phyloP scores from a whole-genome alignment of 2,797 vertebrate genomes.

The Apodemus agrarius region DNA sequence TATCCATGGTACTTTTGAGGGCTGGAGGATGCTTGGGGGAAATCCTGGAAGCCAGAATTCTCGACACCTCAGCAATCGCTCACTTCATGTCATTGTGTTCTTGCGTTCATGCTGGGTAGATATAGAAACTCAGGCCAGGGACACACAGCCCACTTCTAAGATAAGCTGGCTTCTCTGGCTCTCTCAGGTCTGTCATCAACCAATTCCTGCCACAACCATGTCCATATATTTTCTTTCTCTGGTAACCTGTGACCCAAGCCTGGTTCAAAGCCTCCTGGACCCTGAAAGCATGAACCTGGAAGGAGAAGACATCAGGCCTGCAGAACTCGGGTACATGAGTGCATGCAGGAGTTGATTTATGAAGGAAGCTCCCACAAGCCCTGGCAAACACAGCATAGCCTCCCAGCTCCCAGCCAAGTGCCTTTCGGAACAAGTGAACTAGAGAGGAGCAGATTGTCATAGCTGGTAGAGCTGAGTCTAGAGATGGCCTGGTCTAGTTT shows the following conservation, averaged over 20 bases:
- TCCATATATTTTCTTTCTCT: not conserved
- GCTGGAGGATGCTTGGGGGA: not conserved
- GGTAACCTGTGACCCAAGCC: not conserved
- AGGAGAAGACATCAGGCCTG: not conserved
- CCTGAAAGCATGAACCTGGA: not conserved
- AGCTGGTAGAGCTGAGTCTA: not conserved
- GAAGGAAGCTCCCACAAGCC: not conserved
- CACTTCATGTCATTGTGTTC: not conserved
- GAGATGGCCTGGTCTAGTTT: not conserved
- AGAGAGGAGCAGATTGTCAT: not conserved
- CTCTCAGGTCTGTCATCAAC: not conserved
- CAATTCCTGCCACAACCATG: not conserved
- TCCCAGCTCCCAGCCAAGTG: not conserved
- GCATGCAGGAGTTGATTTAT: not conserved
- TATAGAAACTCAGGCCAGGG: not conserved
- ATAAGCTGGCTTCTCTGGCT: not conserved
- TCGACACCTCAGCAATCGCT: not conserved
- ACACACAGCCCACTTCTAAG: not conserved
- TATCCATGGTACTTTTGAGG: not conserved
- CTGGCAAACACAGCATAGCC: not conserved
- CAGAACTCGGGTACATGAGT: not conserved
- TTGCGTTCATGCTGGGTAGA: not conserved
- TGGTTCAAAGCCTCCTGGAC: not conserved
- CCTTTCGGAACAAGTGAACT: slow-evolving; percentile 31
- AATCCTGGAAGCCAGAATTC: not conserved